A percentile compares a stretch with the other conserved stretches of the same genome.
phyloP scores from a whole-genome alignment of 2,113 vertebrate species.

The Porphyrio hochstetteri region DNA sequence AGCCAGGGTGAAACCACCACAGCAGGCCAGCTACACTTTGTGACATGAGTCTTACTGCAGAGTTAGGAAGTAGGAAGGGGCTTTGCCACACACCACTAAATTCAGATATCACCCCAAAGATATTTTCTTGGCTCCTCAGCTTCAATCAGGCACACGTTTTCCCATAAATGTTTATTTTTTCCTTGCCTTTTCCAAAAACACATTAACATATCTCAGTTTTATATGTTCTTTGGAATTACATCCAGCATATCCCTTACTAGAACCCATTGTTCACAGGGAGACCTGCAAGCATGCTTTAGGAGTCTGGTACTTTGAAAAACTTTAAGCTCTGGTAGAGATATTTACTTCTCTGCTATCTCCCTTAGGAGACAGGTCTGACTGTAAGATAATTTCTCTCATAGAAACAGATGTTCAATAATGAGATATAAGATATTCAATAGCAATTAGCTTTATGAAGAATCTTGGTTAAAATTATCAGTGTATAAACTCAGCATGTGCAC shows the following conservation, averaged over 20 bases:
- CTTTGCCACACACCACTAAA: background rate
- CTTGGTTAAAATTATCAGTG: background rate
- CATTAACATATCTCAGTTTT: background rate
- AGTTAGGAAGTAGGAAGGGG: background rate
- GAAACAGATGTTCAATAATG: background rate
- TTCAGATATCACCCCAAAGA: background rate
- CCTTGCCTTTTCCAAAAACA: background rate
- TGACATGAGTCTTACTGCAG: background rate
- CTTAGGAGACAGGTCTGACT: background rate
- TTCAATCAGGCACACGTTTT: background rate
- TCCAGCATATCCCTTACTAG: background rate
- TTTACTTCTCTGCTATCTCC: background rate
- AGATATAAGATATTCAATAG: background rate
- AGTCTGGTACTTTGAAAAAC: background rate
- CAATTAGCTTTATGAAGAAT: background rate
- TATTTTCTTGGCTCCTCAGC: background rate
- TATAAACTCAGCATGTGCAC: background rate
- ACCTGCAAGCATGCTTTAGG: background rate
- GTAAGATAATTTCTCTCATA: background rate
- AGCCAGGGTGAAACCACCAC: too few species aligned
- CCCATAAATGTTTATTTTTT: background rate
- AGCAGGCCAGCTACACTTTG: background rate
- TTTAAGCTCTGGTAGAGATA: background rate
- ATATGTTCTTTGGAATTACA: background rate
- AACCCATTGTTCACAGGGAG: background rate